These are phyloP conservation scores for Scomber colias DNA, from an alignment of 2,113 vertebrate genomes.

Conservation along the genomic window DNA sequence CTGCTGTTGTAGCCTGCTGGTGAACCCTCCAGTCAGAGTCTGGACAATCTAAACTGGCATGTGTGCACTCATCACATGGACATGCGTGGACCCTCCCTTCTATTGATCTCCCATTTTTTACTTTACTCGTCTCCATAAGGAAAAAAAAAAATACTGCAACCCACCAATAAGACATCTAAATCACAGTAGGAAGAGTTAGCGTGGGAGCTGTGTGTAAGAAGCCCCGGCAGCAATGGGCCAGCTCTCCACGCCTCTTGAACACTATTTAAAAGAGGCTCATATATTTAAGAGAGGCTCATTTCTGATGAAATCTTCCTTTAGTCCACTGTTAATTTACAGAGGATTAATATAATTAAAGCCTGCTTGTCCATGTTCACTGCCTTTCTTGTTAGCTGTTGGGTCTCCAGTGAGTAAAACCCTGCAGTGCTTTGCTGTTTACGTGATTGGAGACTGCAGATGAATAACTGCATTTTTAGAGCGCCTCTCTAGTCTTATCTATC, in stretches of 20 bases:
- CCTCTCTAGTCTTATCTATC: too few species aligned
- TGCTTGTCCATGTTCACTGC: conserved; percentile 23
- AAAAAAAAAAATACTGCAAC: conserved; percentile 1
- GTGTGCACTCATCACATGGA: conserved; percentile 15
- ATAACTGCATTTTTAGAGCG: too few species aligned
- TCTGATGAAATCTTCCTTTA: conserved; percentile 56
- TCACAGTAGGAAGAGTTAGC: conserved; percentile 27
- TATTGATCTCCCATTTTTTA: conserved; percentile 23
- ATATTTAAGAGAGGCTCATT: conserved; percentile 48
- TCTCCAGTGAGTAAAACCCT: conserved; percentile 48
- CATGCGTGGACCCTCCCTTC: neutral
- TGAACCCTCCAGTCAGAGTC: conserved; percentile 71
- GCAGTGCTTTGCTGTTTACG: conserved; percentile 66
- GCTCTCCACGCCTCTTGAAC: conserved; percentile 22
- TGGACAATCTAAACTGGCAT: conserved; percentile 62
- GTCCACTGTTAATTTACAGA: conserved; percentile 59
- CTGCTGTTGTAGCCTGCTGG: conserved; percentile 65
- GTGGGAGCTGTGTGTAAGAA: conserved; percentile 35
- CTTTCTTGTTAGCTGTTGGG: conserved; percentile 26
- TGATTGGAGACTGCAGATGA: conserved; percentile 57
- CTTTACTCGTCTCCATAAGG: neutral
- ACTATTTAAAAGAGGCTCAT: conserved; percentile 43
- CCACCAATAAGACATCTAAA: conserved; percentile 41
- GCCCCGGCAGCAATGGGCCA: conserved; percentile 41
- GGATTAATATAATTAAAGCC: conserved; percentile 75